Conservation (phyloP, 1,140 invertebrate species). For the Ostrea denselamellosa region DNA sequence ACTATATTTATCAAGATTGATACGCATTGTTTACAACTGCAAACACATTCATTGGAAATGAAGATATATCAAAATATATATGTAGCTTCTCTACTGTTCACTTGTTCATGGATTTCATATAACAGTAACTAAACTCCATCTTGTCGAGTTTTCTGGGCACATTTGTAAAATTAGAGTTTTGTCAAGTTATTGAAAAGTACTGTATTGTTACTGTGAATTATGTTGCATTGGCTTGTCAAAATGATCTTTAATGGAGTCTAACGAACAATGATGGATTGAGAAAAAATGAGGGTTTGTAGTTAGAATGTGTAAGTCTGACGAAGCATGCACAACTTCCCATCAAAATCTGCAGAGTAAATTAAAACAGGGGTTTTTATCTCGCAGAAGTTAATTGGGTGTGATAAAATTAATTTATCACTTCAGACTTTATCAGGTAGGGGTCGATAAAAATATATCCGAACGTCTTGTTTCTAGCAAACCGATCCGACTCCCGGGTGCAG, state of each 20-base stretch:
- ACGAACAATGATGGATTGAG: constrained; percentile 36
- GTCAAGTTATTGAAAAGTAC: constrained; percentile 11
- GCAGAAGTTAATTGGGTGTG: constrained; percentile 37
- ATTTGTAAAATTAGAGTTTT: constrained; percentile 6
- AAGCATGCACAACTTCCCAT: constrained; percentile 23
- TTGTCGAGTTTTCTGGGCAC: neutral
- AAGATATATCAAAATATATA: too few relatives aligned
- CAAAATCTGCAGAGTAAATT: constrained; percentile 24
- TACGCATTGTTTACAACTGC: too few relatives aligned
- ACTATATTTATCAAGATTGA: too few relatives aligned
- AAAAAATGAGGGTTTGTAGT: constrained; percentile 27
- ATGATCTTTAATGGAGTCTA: neutral
- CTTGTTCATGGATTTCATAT: too few relatives aligned
- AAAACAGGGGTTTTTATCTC: constrained; percentile 24
- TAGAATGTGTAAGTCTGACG: constrained; percentile 17
- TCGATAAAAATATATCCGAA: constrained; percentile 33
- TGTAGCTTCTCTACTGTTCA: too few relatives aligned
- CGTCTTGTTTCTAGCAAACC: constrained; percentile 26
- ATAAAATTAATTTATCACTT: constrained; percentile 39
- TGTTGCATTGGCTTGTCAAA: constrained; percentile 15
- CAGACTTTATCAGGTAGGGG: constrained; percentile 16
- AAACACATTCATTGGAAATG: too few relatives aligned
- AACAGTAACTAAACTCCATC: too few relatives aligned
- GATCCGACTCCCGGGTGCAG: constrained; percentile 15
- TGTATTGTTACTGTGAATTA: neutral